These are phyloP conservation scores for Pentalonia nigronervosa DNA, from an alignment of 1,140 invertebrate species.

Conservation along the genomic window DNA sequence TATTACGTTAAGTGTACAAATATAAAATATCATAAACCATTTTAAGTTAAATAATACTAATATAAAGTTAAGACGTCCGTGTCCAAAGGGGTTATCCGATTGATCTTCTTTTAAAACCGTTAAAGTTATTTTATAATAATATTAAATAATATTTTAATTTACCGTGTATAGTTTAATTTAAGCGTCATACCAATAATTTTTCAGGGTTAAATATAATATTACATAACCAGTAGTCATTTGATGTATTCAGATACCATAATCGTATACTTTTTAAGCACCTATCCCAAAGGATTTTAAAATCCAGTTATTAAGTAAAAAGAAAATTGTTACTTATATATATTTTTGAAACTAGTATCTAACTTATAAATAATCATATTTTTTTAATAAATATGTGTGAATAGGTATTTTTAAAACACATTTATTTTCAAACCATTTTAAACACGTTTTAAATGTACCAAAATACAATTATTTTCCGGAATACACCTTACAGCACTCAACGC, in stretches of 20 bases:
- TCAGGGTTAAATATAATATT: neutral
- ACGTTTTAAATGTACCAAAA: neutral
- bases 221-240: neutral
- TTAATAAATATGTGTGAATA: neutral
- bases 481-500: neutral
- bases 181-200: neutral
- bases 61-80: neutral
- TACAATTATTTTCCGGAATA: neutral
- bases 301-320: neutral
- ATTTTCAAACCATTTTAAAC: neutral
- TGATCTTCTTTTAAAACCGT: neutral
- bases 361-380: neutral
- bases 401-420: neutral
- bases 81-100: neutral
- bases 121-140: neutral
- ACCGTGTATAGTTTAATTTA: neutral
- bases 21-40: too few relatives aligned
- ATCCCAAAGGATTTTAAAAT: neutral
- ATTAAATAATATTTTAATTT: neutral
- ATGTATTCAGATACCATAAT: neutral
- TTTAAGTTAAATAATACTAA: neutral
- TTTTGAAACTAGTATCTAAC: neutral
- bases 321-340: neutral
- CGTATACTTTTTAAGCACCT: neutral
- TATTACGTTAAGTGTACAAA: too few relatives aligned